Percentiles rank a stretch among this genome's conserved stretches.
Evolutionary conservation across 2,888 invertebrate species (phyloP).

Genomic region (Epinotia ramella): DNA sequence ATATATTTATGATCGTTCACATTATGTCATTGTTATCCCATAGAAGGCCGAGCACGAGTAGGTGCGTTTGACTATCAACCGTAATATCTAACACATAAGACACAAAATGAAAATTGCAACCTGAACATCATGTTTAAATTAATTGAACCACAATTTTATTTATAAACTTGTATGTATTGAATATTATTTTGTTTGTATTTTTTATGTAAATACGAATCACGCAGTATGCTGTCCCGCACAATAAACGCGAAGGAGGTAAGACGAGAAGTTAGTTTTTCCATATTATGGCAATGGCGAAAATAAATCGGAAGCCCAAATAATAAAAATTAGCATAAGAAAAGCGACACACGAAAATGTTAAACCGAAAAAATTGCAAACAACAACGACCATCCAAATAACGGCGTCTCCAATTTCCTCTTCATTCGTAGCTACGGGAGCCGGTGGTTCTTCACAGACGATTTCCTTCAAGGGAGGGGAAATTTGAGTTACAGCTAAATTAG

Average conservation of each 20-base stretch:
- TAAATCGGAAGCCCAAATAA: slow-evolving; percentile 58
- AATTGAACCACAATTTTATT: no score
- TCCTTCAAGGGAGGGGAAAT: slow-evolving; percentile 44
- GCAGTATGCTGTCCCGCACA: no score
- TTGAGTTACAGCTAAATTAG: slow-evolving; percentile 43
- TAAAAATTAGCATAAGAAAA: slow-evolving; percentile 59
- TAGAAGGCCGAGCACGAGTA: slow-evolving; percentile 7
- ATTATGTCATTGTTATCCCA: slow-evolving; percentile 18
- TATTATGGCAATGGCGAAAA: slow-evolving; percentile 59
- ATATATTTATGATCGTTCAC: slow-evolving; percentile 12
- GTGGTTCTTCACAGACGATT: slow-evolving; percentile 21
- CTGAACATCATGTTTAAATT: background rate
- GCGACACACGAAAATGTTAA: slow-evolving; percentile 72
- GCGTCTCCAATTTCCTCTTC: slow-evolving; percentile 16
- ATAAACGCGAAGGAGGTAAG: background rate
- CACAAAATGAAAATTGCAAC: background rate
- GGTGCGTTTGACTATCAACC: background rate
- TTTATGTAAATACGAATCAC: no score
- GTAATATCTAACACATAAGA: background rate
- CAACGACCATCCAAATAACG: slow-evolving; percentile 45
- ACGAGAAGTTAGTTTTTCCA: slow-evolving; percentile 34
- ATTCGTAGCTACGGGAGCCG: slow-evolving; percentile 14
- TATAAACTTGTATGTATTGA: no score
- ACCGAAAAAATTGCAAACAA: slow-evolving; percentile 55
- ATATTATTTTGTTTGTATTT: no score